Evolutionary conservation across 1,140 invertebrate genomes (phyloP), one percentile per base, ranked within the genome.

Genomic region (Gryon sp.): DNA sequence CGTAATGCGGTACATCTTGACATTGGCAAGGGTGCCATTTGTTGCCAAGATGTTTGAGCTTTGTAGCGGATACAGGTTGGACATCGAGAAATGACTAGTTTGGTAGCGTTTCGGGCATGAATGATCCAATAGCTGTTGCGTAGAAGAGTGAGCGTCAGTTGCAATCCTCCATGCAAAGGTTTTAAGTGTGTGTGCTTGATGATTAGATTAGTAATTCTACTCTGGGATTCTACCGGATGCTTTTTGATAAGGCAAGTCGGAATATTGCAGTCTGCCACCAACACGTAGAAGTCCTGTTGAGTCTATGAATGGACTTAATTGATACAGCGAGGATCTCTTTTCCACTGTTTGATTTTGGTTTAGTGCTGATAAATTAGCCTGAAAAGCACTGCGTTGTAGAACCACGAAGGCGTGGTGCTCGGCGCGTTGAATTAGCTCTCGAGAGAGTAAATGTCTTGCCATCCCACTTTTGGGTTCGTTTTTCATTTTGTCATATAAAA

Each of bases 1-100:
- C 73, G 50, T 19, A 1, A 20, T 5, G 30, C 26, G 18, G 16
- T 34, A 9, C 48, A 41, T 8, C 73, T 18, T 15, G 34, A 20
- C 7, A 22, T 30, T 3, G 55, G 38, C 18, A 59, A 24, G 38
- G 20, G 8, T 1, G 38, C 26, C 34, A 55, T 38, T 9, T 22
- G 8, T 22, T 43, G 53, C n/a, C n/a, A n/a, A n/a, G n/a, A 26
- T 2, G 1, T 8, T 7, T 15, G 14, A 43, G 15, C 22, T 28
- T 41, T 40, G 7, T 19, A 11, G 0, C 34, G 12, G 8, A 14
- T 8, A 26, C 59, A 63, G 2, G 8, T 28, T 0, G 43, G n/a
- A 8, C 60, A 65, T 19, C 3, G 16, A 16, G 1, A 18, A 3
- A 40, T 18, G 1, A 40, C 1, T 8, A 5, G 1, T 8, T 40